Evolutionary conservation across 1,140 invertebrate genomes (phyloP), one percentile per base, ranked within the genome.

Genomic region (Lepidurus arcticus): DNA sequence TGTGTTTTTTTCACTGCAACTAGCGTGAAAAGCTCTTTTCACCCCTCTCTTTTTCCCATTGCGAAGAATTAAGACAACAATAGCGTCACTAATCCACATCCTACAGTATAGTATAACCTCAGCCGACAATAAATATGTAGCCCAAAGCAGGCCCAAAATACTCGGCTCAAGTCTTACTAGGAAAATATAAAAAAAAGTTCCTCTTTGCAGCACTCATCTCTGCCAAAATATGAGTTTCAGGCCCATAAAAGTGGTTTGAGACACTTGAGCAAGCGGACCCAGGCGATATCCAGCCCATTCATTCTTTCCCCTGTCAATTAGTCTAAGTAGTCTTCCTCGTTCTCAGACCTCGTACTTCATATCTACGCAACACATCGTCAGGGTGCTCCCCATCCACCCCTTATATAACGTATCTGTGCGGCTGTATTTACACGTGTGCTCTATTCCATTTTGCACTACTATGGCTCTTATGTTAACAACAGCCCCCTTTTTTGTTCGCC

Each of bases 361-460:
- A 65, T 65, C 53, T 65, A 21, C 21, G 53, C 9, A 13, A 9
- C 53, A 65, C 21, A 65, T 65, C 53, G 13, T 65, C 7, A 16
- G 53, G 53, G 53, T 65, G n/a, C 53, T 16, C 21, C 53, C 53
- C 8, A 13, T 65, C 53, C 53, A 65, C 53, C 45, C 45, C 45
- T 65, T 65, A 65, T 65, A 65, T n/a, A 65, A 65, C 53, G 16
- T 65, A 65, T 65, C 53, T 65, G 53, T 21, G 53, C 53, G 53
- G 53, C 53, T 65, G 53, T 65, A 65, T 65, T 65, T 65, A 65
- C 53, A 65, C 53, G 53, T 65, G 53, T 65, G 53, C 53, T n/a
- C 53, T 65, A 65, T 65, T 65, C 53, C 53, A 65, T 65, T 65
- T 65, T 65, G 53, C 53, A 65, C 53, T 65, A 21, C 53, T 65